These are phyloP conservation scores for Drosophila athabasca DNA, from an alignment of 1,140 invertebrate genomes.

Conservation along the genomic window DNA sequence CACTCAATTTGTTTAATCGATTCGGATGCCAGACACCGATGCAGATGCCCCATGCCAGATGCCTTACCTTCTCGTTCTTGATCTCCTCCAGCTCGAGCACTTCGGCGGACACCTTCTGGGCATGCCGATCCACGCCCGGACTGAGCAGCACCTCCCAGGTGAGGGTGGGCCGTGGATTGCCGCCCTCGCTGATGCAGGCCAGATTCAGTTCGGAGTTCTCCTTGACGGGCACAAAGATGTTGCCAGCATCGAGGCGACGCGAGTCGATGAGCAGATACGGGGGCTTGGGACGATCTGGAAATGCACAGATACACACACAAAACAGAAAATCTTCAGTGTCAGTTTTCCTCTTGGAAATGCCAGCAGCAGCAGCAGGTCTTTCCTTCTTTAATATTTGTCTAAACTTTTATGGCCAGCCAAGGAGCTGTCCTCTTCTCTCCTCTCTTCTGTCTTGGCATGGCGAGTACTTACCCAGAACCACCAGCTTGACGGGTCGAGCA, in stretches of 20 bases:
- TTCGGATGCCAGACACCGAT: too few species aligned
- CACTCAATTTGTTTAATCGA: constrained; percentile 20
- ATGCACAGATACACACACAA: not conserved
- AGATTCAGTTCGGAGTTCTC: constrained; percentile 91
- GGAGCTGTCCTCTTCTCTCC: too few species aligned
- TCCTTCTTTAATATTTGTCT: constrained; percentile 58
- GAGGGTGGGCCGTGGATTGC: constrained; percentile 90
- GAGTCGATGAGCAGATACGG: constrained; percentile 92
- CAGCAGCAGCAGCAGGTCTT: too few species aligned
- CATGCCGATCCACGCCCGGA: constrained; percentile 85
- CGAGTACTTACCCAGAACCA: constrained; percentile 87
- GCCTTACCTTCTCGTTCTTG: constrained; percentile 80
- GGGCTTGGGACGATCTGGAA: constrained; percentile 89
- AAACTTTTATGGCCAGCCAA: constrained; percentile 41
- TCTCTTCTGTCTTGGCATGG: not conserved
- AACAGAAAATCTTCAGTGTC: not conserved
- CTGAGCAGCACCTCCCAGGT: constrained; percentile 89
- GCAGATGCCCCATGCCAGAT: not conserved
- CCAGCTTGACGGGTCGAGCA: constrained; percentile 87
- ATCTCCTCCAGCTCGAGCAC: constrained; percentile 83
- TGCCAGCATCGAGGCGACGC: constrained; percentile 90
- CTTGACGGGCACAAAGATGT: constrained; percentile 92
- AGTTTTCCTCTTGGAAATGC: too few species aligned
- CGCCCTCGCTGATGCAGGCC: constrained; percentile 92
- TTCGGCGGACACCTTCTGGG: constrained; percentile 83